Percentiles rank a stretch among this genome's conserved stretches.
These are phyloP conservation scores for Malurus splendens DNA, from an alignment of 2,797 vertebrate genomes.

Conservation along the genomic window DNA sequence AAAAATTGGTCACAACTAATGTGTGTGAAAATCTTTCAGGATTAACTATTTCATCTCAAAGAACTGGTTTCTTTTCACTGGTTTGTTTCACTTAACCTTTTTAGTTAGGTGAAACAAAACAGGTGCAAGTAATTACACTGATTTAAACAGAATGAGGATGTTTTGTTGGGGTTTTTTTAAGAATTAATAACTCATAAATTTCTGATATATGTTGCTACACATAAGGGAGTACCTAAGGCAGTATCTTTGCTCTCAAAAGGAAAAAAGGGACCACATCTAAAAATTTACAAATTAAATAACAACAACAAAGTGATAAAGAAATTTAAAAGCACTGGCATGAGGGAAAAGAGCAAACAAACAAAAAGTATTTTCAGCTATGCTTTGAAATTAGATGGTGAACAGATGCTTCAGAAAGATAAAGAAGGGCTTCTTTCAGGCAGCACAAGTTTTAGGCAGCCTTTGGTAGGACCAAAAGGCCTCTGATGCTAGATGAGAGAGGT, in stretches of 20 bases:
- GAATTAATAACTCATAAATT: constrained; percentile 32
- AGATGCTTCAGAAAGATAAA: constrained; percentile 42
- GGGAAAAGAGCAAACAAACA: background rate
- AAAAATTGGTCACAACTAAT: background rate
- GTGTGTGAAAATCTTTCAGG: background rate
- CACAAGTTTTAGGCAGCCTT: background rate
- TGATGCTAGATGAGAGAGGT: constrained; percentile 22
- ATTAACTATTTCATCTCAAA: background rate
- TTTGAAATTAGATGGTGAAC: constrained; percentile 38
- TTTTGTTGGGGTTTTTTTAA: background rate
- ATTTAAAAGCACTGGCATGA: background rate
- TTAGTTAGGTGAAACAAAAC: background rate
- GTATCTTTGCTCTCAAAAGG: constrained; percentile 30
- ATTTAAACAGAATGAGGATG: constrained; percentile 2
- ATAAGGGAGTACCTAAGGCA: constrained; percentile 24
- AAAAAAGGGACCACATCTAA: constrained; percentile 28
- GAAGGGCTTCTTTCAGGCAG: background rate
- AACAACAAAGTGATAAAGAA: constrained; percentile 5
- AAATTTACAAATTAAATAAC: constrained; percentile 54
- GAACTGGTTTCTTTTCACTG: background rate
- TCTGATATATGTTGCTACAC: constrained; percentile 27
- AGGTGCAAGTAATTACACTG: background rate
- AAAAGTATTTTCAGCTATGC: background rate
- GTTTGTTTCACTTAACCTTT: background rate
- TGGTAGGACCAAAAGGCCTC: constrained; percentile 10